Evolutionary conservation across 2,888 invertebrate genomes (phyloP).

Genomic region (Drosophila picticornis): DNA sequence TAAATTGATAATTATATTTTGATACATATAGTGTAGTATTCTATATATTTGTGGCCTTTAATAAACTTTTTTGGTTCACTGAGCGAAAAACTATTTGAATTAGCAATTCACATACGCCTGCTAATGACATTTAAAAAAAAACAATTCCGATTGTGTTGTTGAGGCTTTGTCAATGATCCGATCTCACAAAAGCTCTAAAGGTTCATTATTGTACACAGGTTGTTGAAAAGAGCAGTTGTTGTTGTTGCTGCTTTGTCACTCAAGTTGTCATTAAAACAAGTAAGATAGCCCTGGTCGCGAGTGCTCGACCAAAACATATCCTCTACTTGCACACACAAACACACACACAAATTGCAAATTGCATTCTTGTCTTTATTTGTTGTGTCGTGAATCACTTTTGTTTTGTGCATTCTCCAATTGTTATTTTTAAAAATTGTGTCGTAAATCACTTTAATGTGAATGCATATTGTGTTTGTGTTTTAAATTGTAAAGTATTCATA

Average conservation of each 20-base stretch:
- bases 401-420: not conserved
- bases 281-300: too few species aligned
- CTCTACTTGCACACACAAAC: not conserved
- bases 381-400: not conserved
- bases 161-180: not conserved
- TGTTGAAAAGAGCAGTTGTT: conserved; percentile 1
- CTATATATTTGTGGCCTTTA: not conserved
- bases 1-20: not conserved
- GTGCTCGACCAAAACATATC: not conserved
- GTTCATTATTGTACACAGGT: not conserved
- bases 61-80: not conserved
- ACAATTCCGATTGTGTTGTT: not conserved
- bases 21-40: not conserved
- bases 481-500: not conserved
- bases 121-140: conserved; percentile 1
- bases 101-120: not conserved
- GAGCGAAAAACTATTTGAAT: not conserved
- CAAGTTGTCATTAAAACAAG: not conserved
- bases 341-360: not conserved
- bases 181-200: conserved; percentile 1
- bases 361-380: not conserved
- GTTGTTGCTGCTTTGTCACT: not conserved
- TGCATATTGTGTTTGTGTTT: not conserved
- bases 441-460: not conserved
- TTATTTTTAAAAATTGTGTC: not conserved